Percentiles rank a stretch among this genome's conserved stretches.
These are phyloP conservation scores for Reinhardtius hippoglossoides DNA, from an alignment of 2,113 vertebrate genomes.

Conservation along the genomic window DNA sequence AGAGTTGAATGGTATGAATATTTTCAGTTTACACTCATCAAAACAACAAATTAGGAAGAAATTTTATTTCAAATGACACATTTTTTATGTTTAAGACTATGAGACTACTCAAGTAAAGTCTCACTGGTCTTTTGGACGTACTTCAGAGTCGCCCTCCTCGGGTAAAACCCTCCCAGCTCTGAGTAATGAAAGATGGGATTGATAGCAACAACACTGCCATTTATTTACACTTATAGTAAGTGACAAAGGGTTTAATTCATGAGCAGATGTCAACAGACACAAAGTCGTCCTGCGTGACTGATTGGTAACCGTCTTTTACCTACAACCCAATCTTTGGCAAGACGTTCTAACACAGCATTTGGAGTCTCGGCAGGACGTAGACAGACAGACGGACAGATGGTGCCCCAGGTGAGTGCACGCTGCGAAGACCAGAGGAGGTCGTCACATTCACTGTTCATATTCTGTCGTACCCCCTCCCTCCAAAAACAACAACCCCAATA, in stretches of 20 bases:
- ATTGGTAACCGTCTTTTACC: not conserved
- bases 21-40: too few relatives aligned
- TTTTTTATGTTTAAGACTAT: too few relatives aligned
- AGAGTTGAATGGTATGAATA: too few relatives aligned
- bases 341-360: conserved; percentile 35
- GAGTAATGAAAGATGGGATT: not conserved
- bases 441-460: conserved; percentile 13
- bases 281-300: not conserved
- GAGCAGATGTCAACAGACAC: not conserved
- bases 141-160: not conserved
- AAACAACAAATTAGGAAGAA: too few relatives aligned
- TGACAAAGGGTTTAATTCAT: not conserved
- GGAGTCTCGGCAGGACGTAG: conserved; percentile 33
- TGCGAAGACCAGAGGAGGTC: conserved; percentile 1
- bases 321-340: not conserved
- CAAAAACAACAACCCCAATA: conserved; percentile 24
- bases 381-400: conserved; percentile 30
- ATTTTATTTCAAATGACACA: too few relatives aligned
- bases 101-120: too few relatives aligned
- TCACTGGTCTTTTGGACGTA: not conserved
- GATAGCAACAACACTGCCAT: not conserved
- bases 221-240: not conserved
- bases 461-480: not conserved
- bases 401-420: conserved; percentile 27
- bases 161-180: not conserved